phyloP scores from a whole-genome alignment of 2,113 vertebrate genomes.

The Mobula hypostoma region DNA sequence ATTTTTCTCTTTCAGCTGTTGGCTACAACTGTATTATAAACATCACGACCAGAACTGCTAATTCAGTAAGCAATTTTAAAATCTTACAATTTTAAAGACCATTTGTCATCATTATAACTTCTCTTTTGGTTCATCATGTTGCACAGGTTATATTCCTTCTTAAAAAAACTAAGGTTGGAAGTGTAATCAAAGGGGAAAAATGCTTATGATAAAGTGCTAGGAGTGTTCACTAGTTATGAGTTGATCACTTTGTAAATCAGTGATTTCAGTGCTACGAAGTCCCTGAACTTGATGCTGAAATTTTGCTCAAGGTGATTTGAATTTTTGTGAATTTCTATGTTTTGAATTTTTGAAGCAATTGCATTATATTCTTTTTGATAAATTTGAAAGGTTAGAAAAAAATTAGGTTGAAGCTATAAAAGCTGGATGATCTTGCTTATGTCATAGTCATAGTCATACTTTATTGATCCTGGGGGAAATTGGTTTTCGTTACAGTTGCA shows the following conservation, averaged over 20 bases:
- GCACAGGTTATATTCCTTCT: neutral
- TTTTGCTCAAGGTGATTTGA: neutral
- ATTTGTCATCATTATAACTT: neutral
- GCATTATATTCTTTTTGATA: neutral
- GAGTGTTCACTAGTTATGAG: neutral
- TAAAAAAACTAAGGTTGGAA: neutral
- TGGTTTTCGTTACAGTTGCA: no score
- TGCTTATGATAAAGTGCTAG: neutral
- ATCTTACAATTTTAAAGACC: neutral
- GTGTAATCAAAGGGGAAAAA: neutral
- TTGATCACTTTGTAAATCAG: neutral
- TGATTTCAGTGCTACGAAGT: neutral
- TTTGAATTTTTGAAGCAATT: neutral
- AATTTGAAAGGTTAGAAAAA: neutral
- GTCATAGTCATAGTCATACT: no score
- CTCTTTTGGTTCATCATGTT: neutral
- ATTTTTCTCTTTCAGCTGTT: conserved; percentile 67
- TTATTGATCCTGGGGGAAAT: no score
- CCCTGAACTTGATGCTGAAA: neutral
- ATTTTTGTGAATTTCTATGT: neutral
- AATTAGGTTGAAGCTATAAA: neutral
- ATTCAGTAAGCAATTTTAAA: conserved; percentile 75
- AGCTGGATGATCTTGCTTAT: neutral
- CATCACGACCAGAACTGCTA: conserved; percentile 91
- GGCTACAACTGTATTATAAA: conserved; percentile 95